These are phyloP conservation scores for Lithophane leautieri DNA, from an alignment of 2,888 invertebrate species.

Conservation along the genomic window DNA sequence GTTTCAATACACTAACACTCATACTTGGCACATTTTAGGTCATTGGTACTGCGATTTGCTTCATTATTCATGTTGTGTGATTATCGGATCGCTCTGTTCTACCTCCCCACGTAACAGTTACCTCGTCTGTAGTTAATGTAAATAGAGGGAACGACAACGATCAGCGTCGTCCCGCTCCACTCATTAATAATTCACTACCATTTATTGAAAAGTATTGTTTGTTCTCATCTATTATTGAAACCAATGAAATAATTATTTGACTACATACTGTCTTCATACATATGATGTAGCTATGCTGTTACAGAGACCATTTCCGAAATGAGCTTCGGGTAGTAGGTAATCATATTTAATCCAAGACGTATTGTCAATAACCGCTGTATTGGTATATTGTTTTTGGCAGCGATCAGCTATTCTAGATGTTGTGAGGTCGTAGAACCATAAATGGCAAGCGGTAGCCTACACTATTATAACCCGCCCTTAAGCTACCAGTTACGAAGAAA, in stretches of 20 bases:
- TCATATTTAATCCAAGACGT: slow-evolving; percentile 1
- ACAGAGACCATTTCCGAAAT: not conserved
- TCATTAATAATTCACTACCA: slow-evolving; percentile 22
- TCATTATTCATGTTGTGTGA: slow-evolving; percentile 24
- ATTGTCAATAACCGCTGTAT: not conserved
- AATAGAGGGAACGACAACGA: not conserved
- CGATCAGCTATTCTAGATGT: slow-evolving; percentile 1
- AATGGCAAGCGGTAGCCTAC: not conserved
- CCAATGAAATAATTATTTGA: not conserved
- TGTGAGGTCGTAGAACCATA: not conserved
- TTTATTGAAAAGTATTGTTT: slow-evolving; percentile 8
- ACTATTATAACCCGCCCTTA: not conserved
- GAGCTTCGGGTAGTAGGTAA: not conserved
- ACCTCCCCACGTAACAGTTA: not conserved
- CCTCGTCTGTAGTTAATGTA: slow-evolving; percentile 14
- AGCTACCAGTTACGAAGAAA: slow-evolving; percentile 17
- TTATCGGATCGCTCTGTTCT: not conserved
- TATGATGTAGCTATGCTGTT: not conserved
- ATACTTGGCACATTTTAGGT: slow-evolving; percentile 7
- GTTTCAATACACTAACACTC: not conserved
- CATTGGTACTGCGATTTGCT: slow-evolving; percentile 10
- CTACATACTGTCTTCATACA: not conserved
- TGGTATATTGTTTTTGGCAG: not conserved
- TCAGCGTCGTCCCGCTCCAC: too few species aligned
- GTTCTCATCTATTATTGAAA: not conserved